Percentiles rank a stretch among this genome's conserved stretches.
Conservation (phyloP, 2,888 invertebrate species). For the Lasioglossum zephyrum region DNA sequence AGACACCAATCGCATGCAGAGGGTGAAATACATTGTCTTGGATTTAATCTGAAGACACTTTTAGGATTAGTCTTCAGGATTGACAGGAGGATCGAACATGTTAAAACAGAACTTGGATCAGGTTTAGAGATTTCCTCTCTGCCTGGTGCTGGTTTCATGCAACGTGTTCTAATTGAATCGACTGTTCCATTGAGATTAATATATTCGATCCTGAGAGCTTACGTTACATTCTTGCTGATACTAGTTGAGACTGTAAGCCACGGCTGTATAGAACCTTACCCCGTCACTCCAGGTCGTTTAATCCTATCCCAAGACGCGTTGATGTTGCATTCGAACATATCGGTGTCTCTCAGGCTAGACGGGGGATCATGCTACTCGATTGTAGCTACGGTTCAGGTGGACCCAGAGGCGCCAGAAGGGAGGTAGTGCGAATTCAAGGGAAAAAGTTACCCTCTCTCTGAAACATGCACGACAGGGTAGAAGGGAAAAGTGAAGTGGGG, state of each 20-base stretch:
- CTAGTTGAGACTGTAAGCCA: slow-evolving; percentile 1
- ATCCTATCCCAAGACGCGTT: background rate
- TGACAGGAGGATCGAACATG: background rate
- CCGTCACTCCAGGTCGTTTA: slow-evolving; percentile 6
- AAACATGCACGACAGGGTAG: too few relatives aligned
- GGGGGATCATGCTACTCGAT: background rate
- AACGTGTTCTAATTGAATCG: background rate
- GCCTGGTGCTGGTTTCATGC: too few relatives aligned
- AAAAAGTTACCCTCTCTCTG: too few relatives aligned
- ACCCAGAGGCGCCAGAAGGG: too few relatives aligned
- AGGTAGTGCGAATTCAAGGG: too few relatives aligned
- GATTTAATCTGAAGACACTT: background rate
- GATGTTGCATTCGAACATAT: background rate
- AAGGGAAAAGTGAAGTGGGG: too few relatives aligned
- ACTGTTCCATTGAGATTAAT: background rate
- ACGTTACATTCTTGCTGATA: background rate
- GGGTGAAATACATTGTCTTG: background rate
- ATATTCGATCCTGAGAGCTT: background rate
- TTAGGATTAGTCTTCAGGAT: background rate
- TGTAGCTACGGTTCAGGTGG: background rate
- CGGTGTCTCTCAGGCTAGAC: background rate
- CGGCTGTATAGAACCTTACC: slow-evolving; percentile 6
- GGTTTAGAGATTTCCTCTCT: background rate
- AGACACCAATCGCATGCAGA: background rate
- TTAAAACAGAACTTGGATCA: background rate